phyloP scores from a whole-genome alignment of 2,797 vertebrate genomes.

The Aphelocoma californica region DNA sequence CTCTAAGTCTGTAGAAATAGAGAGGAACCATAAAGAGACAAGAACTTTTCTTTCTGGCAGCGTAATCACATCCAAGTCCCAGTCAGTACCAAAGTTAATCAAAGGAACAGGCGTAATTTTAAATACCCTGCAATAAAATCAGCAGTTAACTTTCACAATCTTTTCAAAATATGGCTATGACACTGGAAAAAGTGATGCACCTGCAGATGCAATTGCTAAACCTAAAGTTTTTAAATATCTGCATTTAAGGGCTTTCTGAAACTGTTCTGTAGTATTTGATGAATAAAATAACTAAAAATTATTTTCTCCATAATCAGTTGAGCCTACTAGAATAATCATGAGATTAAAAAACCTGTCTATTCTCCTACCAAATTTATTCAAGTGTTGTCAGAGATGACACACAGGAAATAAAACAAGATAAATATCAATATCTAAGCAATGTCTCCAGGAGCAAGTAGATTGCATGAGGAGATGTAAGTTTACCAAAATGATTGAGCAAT shows the following conservation, averaged over 20 bases:
- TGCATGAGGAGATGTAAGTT: neutral
- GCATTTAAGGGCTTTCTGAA: neutral
- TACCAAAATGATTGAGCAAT: neutral
- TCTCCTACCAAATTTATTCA: slow-evolving; percentile 49
- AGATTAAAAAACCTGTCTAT: slow-evolving; percentile 9
- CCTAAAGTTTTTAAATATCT: neutral
- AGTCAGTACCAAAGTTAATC: neutral
- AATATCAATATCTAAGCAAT: neutral
- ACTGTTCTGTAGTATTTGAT: neutral
- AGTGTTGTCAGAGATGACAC: slow-evolving; percentile 49
- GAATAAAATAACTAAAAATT: neutral
- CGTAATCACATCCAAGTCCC: neutral
- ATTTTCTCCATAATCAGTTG: neutral
- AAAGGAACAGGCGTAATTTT: neutral
- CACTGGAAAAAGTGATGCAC: slow-evolving; percentile 41
- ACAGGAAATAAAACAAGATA: slow-evolving; percentile 58
- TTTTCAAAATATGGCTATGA: neutral
- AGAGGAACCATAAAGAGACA: neutral
- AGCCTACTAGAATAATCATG: neutral
- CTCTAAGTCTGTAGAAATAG: neutral
- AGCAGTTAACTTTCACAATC: neutral
- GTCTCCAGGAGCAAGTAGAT: neutral
- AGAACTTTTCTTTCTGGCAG: neutral
- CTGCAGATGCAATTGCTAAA: slow-evolving; percentile 21
- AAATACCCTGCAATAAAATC: neutral